Percentiles rank a stretch among this genome's conserved stretches.
phyloP scores from a whole-genome alignment of 2,888 invertebrate species.

The Augochlorella aurata region DNA sequence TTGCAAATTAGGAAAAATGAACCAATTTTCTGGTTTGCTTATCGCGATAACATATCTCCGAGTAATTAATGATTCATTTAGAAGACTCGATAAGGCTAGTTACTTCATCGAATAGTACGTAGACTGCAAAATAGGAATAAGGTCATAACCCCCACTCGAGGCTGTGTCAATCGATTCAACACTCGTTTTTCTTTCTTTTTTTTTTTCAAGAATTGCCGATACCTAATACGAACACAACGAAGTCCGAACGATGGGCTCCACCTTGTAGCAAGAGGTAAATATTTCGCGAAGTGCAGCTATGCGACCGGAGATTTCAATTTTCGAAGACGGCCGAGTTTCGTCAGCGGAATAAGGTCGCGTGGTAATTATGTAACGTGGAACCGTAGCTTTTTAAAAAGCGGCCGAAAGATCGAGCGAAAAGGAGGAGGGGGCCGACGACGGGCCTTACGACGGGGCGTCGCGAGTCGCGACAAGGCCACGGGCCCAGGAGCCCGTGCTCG shows the following conservation, averaged over 20 bases:
- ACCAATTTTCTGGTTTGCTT: not conserved
- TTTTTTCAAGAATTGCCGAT: too few relatives aligned
- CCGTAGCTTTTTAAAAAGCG: slow-evolving; percentile 18
- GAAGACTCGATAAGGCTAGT: not conserved
- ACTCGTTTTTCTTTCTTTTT: too few relatives aligned
- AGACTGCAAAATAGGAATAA: not conserved
- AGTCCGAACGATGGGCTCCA: too few relatives aligned
- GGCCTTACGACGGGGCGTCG: not conserved
- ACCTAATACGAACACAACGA: too few relatives aligned
- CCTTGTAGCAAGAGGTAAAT: too few relatives aligned
- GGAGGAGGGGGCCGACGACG: slow-evolving; percentile 31
- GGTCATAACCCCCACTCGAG: too few relatives aligned
- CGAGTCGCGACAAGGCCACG: slow-evolving; percentile 38
- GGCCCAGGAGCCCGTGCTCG: too few relatives aligned
- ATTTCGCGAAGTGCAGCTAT: not conserved
- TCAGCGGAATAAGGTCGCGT: slow-evolving; percentile 56
- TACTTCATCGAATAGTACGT: not conserved
- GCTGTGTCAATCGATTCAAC: too few relatives aligned
- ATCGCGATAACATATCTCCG: not conserved
- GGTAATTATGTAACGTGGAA: slow-evolving; percentile 50
- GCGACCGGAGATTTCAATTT: slow-evolving; percentile 21
- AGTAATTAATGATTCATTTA: not conserved
- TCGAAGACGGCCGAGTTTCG: slow-evolving; percentile 27
- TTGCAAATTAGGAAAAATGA: not conserved
- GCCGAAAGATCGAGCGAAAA: slow-evolving; percentile 14